Evolutionary conservation across 2,797 vertebrate genomes (phyloP).

Genomic region (Alfaro cultratus): DNA sequence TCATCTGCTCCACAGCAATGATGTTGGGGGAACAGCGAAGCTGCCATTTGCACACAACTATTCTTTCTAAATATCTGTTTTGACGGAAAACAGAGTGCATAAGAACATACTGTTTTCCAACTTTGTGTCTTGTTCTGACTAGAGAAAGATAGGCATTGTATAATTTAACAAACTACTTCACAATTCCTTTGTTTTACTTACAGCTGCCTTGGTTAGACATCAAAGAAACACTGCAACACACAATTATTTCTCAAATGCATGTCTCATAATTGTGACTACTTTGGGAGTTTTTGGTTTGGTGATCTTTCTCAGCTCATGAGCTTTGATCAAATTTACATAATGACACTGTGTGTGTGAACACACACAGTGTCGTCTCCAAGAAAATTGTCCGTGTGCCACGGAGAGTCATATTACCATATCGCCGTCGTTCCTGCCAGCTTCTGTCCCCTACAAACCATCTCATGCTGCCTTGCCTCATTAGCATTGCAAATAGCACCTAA

Average conservation of each 20-base stretch:
- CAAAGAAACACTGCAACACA: neutral
- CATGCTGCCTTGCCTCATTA: conserved; percentile 75
- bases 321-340: conserved; percentile 25
- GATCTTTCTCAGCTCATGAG: conserved; percentile 15
- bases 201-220: neutral
- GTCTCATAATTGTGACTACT: conserved; percentile 18
- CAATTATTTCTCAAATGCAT: conserved; percentile 3
- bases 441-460: conserved; percentile 63
- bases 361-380: conserved; percentile 27
- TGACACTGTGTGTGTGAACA: conserved; percentile 21
- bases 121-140: neutral
- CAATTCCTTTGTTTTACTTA: conserved; percentile 12
- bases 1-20: conserved; percentile 30
- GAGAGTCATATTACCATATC: conserved; percentile 67
- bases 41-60: neutral
- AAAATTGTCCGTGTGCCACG: conserved; percentile 48
- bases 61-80: conserved; percentile 9
- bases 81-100: conserved; percentile 9
- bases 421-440: conserved; percentile 67
- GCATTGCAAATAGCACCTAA: conserved; percentile 76
- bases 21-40: conserved; percentile 40
- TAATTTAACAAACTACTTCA: neutral
- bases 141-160: neutral
- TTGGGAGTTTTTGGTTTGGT: conserved; percentile 7
- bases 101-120: neutral